A percentile compares a stretch with the other conserved stretches of the same genome.
phyloP scores from a whole-genome alignment of 2,113 vertebrate genomes.

The Centropristis striata region DNA sequence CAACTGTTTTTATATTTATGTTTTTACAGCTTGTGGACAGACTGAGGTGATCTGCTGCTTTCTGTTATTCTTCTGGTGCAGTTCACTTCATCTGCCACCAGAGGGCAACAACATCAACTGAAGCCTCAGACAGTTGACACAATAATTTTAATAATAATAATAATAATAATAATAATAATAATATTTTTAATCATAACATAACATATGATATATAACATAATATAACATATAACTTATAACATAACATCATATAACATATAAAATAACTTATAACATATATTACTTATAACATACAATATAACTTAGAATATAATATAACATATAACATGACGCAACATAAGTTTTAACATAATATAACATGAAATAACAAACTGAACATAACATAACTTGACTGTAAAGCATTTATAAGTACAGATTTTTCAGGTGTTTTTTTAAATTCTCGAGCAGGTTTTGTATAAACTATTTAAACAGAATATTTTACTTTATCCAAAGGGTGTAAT shows the following conservation, averaged over 20 bases:
- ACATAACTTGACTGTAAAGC: not conserved
- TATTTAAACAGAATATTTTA: not conserved
- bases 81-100: conserved; percentile 26
- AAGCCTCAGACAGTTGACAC: not conserved
- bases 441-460: not conserved
- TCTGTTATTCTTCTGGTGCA: not conserved
- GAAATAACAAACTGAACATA: not conserved
- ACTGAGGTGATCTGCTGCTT: conserved; percentile 1
- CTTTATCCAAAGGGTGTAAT: not conserved
- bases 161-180: too few species aligned
- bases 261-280: not conserved
- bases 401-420: not conserved
- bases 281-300: not conserved
- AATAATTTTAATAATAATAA: too few species aligned
- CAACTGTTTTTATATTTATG: not conserved
- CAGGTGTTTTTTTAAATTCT: not conserved
- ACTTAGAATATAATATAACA: too few species aligned
- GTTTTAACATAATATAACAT: too few species aligned
- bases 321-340: too few species aligned
- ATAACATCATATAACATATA: too few species aligned
- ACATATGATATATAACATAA: not conserved
- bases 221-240: not conserved
- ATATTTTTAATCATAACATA: too few species aligned
- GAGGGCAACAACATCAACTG: conserved; percentile 36
- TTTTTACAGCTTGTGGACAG: not conserved